These are phyloP conservation scores for Oreohelix idahoensis DNA, from an alignment of 1,140 invertebrate species.

Conservation along the genomic window DNA sequence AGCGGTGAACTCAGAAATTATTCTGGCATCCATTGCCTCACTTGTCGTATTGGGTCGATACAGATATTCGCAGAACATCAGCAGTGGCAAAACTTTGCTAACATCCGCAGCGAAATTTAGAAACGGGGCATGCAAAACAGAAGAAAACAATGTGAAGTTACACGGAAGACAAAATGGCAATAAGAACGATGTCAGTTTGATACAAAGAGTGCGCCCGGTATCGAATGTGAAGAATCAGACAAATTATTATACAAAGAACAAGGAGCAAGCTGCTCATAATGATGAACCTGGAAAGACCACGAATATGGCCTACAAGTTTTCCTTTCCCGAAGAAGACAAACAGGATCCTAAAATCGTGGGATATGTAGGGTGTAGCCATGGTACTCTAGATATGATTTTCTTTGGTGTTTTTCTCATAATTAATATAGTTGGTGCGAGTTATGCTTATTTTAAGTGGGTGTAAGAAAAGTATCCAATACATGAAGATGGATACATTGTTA, in stretches of 20 bases:
- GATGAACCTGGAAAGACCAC: not conserved
- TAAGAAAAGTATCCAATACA: not conserved
- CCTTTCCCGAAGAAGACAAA: not conserved
- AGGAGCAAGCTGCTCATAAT: not conserved
- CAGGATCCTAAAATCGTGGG: not conserved
- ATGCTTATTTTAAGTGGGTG: not conserved
- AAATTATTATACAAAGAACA: not conserved
- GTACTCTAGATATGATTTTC: not conserved
- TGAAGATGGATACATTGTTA: no score
- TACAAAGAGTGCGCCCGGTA: not conserved
- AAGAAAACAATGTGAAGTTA: not conserved
- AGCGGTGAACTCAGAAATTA: not conserved
- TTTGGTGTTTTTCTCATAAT: not conserved
- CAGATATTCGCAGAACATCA: not conserved
- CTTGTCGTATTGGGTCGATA: not conserved
- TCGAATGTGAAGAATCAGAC: not conserved
- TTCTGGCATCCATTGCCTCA: not conserved
- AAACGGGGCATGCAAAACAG: not conserved
- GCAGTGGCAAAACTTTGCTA: not conserved
- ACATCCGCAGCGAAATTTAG: not conserved
- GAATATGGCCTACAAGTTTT: not conserved
- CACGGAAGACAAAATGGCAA: not conserved
- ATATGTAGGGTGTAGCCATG: not conserved
- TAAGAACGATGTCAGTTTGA: not conserved
- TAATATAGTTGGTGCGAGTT: not conserved